Evolutionary conservation across 2,888 invertebrate species (phyloP).

Genomic region (Mythimna albipuncta): DNA sequence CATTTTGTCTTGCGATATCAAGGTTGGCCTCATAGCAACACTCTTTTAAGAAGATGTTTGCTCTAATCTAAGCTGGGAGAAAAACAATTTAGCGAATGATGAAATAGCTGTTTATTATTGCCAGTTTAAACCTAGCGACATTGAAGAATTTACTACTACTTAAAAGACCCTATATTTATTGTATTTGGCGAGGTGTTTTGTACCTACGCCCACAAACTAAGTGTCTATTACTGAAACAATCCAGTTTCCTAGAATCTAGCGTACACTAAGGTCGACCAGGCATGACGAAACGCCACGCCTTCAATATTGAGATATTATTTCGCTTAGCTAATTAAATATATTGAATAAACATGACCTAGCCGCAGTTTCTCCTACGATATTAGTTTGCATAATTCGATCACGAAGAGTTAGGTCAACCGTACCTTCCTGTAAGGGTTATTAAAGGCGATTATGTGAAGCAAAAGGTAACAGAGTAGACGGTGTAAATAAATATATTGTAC

Average conservation of each 20-base stretch:
- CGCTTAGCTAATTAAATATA: conserved; percentile 13
- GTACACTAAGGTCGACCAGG: conserved; percentile 32
- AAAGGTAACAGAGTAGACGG: background rate
- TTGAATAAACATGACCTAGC: conserved; percentile 29
- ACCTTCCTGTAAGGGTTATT: background rate
- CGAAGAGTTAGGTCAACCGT: conserved; percentile 5
- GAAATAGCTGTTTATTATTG: background rate
- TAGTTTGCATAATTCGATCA: conserved; percentile 18
- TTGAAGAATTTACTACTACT: background rate
- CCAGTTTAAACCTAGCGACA: background rate
- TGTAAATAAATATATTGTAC: background rate
- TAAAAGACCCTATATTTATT: background rate
- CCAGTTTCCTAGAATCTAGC: conserved; percentile 33
- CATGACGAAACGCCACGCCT: conserved; percentile 44
- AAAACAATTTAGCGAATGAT: background rate
- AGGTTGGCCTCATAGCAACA: background rate
- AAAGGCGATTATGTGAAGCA: conserved; percentile 14
- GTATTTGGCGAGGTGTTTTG: background rate
- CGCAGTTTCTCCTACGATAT: conserved; percentile 30
- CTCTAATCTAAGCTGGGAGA: background rate
- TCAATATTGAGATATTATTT: conserved; percentile 24
- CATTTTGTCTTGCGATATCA: background rate
- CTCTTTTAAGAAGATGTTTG: no score
- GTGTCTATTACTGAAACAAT: conserved; percentile 28
- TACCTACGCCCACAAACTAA: conserved; percentile 12